phyloP scores from a whole-genome alignment of 2,888 invertebrate genomes.

The Clanis bilineata region DNA sequence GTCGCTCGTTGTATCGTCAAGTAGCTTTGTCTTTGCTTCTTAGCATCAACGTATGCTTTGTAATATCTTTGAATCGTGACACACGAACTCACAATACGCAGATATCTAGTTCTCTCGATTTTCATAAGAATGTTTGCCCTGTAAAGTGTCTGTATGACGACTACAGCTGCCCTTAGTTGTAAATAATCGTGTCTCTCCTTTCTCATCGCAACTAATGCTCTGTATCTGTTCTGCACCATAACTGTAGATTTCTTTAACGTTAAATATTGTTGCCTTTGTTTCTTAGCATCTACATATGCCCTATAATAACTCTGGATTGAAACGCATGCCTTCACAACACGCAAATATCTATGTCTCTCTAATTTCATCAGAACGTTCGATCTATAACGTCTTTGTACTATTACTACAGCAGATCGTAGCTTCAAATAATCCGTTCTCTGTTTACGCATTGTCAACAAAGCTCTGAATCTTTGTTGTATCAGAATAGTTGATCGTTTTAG shows the following conservation, averaged over 20 bases:
- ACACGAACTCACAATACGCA: conserved; percentile 20
- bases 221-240: conserved; percentile 54
- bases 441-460: conserved; percentile 49
- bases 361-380: conserved; percentile 53
- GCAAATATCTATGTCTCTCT: conserved; percentile 56
- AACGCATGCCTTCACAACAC: conserved; percentile 51
- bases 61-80: not conserved
- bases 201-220: conserved; percentile 55
- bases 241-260: conserved; percentile 43
- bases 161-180: conserved; percentile 34
- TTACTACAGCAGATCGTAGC: conserved; percentile 35
- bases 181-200: conserved; percentile 46
- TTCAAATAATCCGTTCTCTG: conserved; percentile 48
- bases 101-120: conserved; percentile 40
- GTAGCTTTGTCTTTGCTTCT: conserved; percentile 49
- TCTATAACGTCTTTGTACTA: conserved; percentile 60
- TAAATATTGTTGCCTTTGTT: conserved; percentile 51
- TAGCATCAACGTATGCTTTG: not conserved
- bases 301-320: conserved; percentile 68
- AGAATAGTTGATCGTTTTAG: conserved; percentile 43
- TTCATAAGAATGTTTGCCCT: conserved; percentile 43
- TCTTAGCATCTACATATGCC: conserved; percentile 44
- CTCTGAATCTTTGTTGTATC: conserved; percentile 68
- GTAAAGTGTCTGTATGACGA: conserved; percentile 57
- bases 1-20: conserved; percentile 44